Evolutionary conservation across 2,888 invertebrate genomes (phyloP).

Genomic region (Agrypnus murinus): DNA sequence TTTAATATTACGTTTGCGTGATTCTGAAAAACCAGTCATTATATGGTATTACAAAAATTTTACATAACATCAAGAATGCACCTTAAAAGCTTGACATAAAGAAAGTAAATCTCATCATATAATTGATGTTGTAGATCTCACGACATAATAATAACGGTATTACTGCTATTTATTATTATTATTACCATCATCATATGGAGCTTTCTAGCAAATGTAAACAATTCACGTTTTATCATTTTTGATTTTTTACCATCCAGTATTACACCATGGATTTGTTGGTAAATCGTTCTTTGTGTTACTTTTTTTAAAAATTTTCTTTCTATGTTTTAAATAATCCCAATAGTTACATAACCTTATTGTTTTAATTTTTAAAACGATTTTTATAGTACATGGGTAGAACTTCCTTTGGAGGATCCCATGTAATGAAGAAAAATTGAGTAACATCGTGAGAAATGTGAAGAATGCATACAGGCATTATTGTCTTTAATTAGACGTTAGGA

Average conservation of each 20-base stretch:
- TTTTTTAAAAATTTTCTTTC: not conserved
- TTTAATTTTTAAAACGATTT: not conserved
- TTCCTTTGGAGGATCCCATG: slow-evolving; percentile 29
- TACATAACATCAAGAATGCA: not conserved
- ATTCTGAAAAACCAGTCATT: not conserved
- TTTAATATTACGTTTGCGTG: not conserved
- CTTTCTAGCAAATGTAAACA: slow-evolving; percentile 25
- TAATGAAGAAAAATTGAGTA: slow-evolving; percentile 22
- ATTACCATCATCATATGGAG: slow-evolving; percentile 2
- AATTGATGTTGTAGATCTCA: slow-evolving; percentile 20
- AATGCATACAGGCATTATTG: slow-evolving; percentile 20
- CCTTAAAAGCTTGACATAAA: not conserved
- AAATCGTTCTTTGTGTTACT: slow-evolving; percentile 3
- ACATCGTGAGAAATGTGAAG: slow-evolving; percentile 20
- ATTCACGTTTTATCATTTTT: slow-evolving; percentile 1
- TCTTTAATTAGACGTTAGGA: slow-evolving; percentile 14
- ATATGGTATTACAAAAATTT: not conserved
- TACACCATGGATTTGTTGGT: not conserved
- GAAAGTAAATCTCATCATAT: slow-evolving; percentile 27
- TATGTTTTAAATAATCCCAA: not conserved
- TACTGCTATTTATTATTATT: not conserved
- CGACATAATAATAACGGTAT: slow-evolving; percentile 10
- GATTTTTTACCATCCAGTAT: not conserved
- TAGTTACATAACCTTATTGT: slow-evolving; percentile 23
- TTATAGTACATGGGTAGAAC: slow-evolving; percentile 18